Conservation (phyloP, 2,888 invertebrate genomes). For the Entomobrya proxima region DNA sequence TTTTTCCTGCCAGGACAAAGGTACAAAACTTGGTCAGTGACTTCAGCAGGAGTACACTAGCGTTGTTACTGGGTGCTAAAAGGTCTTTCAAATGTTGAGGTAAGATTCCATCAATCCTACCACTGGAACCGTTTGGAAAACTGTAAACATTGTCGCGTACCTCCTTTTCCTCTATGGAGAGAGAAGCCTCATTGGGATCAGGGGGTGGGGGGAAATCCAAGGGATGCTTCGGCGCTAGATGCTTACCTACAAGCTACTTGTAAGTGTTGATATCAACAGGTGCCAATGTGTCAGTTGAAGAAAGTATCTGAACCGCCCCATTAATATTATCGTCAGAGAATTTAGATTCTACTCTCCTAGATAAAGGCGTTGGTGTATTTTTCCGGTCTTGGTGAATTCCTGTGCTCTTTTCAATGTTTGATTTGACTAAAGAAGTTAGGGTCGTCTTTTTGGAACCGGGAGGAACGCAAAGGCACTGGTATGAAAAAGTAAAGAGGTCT, state of each 20-base stretch:
- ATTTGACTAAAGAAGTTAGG: not conserved
- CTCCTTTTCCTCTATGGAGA: not conserved
- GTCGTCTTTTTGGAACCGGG: not conserved
- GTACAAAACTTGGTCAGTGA: not conserved
- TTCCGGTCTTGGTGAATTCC: no score
- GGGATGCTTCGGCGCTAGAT: not conserved
- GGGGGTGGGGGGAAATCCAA: not conserved
- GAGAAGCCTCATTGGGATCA: not conserved
- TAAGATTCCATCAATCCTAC: slow-evolving; percentile 39
- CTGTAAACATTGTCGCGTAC: not conserved
- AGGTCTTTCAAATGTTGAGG: slow-evolving; percentile 51
- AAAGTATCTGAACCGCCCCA: not conserved
- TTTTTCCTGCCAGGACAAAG: slow-evolving; percentile 35
- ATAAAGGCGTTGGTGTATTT: not conserved
- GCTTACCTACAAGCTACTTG: not conserved
- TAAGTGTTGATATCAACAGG: not conserved
- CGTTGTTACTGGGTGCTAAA: not conserved
- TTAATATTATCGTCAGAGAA: not conserved
- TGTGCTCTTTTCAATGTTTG: not conserved
- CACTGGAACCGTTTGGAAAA: slow-evolving; percentile 44
- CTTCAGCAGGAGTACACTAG: not conserved
- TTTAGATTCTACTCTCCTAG: not conserved
- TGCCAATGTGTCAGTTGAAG: not conserved
- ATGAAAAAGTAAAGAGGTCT: not conserved
- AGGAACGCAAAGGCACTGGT: not conserved